Evolutionary conservation across 2,113 vertebrate genomes (phyloP).

Genomic region (Vireo altiloquus): DNA sequence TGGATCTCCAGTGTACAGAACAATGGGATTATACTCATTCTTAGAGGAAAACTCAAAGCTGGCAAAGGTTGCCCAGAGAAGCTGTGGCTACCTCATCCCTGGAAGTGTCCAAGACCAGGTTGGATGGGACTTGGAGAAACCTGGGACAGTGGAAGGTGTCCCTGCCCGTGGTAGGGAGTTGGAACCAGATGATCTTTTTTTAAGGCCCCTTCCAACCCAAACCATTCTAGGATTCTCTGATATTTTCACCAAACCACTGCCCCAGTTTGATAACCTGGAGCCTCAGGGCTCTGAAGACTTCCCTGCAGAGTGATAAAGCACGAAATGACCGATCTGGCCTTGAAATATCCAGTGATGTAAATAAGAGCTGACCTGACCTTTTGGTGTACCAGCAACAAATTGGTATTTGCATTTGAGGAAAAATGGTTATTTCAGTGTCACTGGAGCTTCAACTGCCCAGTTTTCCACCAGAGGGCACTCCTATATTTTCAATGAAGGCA

Average conservation of each 20-base stretch:
- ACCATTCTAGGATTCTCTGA: neutral
- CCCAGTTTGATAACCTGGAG: neutral
- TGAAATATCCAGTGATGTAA: neutral
- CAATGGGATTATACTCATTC: too few species aligned
- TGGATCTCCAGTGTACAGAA: neutral
- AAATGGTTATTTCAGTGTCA: fast-evolving
- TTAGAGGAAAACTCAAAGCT: neutral
- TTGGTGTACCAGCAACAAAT: neutral
- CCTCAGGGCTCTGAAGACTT: neutral
- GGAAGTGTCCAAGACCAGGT: neutral
- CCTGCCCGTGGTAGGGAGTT: fast-evolving
- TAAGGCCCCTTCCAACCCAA: neutral
- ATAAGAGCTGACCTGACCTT: neutral
- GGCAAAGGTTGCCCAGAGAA: neutral
- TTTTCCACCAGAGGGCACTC: slow-evolving; percentile 60
- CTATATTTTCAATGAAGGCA: slow-evolving; percentile 33
- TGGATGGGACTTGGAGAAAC: fast-evolving
- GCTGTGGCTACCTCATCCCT: neutral
- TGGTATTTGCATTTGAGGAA: neutral
- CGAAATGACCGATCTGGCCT: neutral
- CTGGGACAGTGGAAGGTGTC: neutral
- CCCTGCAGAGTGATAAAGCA: neutral
- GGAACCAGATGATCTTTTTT: neutral
- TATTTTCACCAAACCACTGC: neutral
- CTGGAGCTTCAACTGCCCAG: neutral